Conservation (phyloP, 2,113 vertebrate genomes). For the Ailurus styani region DNA sequence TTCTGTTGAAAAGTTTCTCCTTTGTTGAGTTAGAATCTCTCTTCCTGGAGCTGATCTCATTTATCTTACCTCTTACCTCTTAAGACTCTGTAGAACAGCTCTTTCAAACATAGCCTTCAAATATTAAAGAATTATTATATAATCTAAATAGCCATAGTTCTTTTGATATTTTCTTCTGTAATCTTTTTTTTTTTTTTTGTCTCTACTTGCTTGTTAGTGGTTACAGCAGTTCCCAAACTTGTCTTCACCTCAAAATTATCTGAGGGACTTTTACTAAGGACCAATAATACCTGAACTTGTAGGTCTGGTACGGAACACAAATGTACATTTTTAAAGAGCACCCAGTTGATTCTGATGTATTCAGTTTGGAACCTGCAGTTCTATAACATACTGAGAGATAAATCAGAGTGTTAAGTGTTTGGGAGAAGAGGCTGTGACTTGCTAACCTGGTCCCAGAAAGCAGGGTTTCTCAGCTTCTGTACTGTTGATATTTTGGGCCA, state of each 20-base stretch:
- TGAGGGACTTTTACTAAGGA: background rate
- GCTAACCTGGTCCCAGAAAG: background rate
- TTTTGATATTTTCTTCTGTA: background rate
- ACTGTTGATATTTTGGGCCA: background rate
- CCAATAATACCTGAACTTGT: background rate
- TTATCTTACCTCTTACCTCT: background rate
- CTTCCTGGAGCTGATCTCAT: background rate
- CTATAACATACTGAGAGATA: background rate
- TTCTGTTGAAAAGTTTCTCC: background rate
- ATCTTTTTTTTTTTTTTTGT: background rate
- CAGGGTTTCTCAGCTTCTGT: background rate
- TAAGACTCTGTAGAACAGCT: background rate
- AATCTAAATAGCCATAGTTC: background rate
- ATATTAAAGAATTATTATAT: slow-evolving; percentile 12
- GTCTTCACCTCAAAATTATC: background rate
- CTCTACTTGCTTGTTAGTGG: background rate
- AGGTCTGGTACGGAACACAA: background rate
- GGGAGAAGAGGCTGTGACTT: background rate
- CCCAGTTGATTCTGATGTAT: background rate
- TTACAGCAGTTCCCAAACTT: background rate
- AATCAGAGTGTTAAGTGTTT: background rate
- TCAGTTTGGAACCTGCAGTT: background rate
- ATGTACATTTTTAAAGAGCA: background rate
- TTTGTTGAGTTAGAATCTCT: background rate
- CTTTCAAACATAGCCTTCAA: background rate